A percentile compares a stretch with the other conserved stretches of the same genome.
These are phyloP conservation scores for Rhagium mordax DNA, from an alignment of 2,888 invertebrate species.

Conservation along the genomic window DNA sequence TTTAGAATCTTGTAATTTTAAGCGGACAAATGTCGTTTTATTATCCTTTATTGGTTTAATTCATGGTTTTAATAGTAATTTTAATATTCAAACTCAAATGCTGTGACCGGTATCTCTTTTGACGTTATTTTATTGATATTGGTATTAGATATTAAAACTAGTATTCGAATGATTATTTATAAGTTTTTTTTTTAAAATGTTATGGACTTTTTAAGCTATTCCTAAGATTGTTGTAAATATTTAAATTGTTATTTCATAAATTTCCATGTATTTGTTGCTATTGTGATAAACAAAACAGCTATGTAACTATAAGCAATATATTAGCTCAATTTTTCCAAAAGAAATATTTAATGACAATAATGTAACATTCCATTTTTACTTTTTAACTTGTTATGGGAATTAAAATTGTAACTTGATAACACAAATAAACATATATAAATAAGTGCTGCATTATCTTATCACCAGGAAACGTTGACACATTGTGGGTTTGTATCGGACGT, in stretches of 20 bases:
- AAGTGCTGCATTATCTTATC: constrained; percentile 37
- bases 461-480: constrained; percentile 35
- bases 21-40: too few species aligned
- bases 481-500: neutral
- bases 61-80: neutral
- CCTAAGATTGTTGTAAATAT: constrained; percentile 1
- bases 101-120: neutral
- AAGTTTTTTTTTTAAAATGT: neutral
- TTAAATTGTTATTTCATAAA: neutral
- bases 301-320: constrained; percentile 36
- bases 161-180: neutral
- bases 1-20: neutral
- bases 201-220: neutral
- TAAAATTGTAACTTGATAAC: constrained; percentile 29
- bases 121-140: neutral
- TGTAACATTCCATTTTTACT: constrained; percentile 42
- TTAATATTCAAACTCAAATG: neutral
- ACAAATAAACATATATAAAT: constrained; percentile 33
- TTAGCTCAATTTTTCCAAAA: constrained; percentile 42
- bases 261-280: constrained; percentile 41
- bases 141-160: neutral
- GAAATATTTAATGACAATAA: constrained; percentile 43
- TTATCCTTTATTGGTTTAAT: neutral
- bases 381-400: constrained; percentile 37
- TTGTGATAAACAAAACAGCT: constrained; percentile 46